Evolutionary conservation across 1,140 invertebrate species (phyloP), one percentile per base, ranked within the genome.

Genomic region (Reticulitermes speratus): DNA sequence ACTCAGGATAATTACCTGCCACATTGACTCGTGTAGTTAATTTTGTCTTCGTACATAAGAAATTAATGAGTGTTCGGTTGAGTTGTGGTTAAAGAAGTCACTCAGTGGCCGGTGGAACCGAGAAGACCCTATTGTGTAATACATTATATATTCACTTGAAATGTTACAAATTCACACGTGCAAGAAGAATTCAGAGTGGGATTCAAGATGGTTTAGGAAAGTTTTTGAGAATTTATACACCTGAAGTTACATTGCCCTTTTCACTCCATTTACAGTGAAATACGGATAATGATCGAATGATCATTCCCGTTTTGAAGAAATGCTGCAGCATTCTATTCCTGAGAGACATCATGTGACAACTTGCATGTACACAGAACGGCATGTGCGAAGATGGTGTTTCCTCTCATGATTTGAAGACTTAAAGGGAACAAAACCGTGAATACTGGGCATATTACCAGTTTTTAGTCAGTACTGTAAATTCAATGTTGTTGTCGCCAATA

Each of bases 381-480:
- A 7, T 12, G 25, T 75, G 65, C n/a, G 65, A 30, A 75, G 7
- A 30, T 75, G n/a, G 3, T 30, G 65, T 75, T 16, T n/a, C 1
- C 65, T 75, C 25, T 75, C n/a, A 30, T 30, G 25, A 75, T 75
- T 75, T 30, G 5, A 25, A 75, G n/a, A 75, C 25, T 23, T 19
- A 65, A 21, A 65, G 8, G 19, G 19, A 19, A 65, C 21, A 30
- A 30, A n/a, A 9, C n/a, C 8, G 65, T 75, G 65, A 75, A n/a
- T 11, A 30, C 65, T 75, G 25, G 25, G n/a, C 25, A n/a, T 30
- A 75, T n/a, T 75, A 75, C 7, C n/a, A 8, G 65, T 75, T 75
- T 75, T 75, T 75, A 75, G 65, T 25, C 30, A 75, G n/a, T 75
- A 75, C 25, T 75, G 65, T 75, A 75, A n/a, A 75, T 75, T 75